Percentiles rank a stretch among this genome's conserved stretches.
These are phyloP conservation scores for Heliangelus exortis DNA, from an alignment of 2,797 vertebrate species.

Conservation along the genomic window DNA sequence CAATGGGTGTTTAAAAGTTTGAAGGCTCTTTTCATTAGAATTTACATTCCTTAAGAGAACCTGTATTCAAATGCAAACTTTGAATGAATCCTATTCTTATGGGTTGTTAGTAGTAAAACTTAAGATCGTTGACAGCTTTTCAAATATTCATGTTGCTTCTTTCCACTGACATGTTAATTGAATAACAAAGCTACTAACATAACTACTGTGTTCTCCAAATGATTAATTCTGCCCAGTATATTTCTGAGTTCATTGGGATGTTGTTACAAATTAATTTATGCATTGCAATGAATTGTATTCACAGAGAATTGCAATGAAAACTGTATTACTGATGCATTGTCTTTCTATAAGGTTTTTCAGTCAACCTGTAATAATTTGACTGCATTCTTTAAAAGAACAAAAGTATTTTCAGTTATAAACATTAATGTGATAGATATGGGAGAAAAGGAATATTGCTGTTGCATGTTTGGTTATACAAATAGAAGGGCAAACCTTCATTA, in stretches of 20 bases:
- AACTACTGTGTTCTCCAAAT: not conserved
- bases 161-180: constrained; percentile 6
- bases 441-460: not conserved
- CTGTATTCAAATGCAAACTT: not conserved
- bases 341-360: not conserved
- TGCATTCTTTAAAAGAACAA: not conserved
- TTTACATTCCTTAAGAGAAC: not conserved
- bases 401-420: constrained; percentile 5
- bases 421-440: not conserved
- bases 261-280: constrained; percentile 51
- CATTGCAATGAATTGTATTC: constrained; percentile 4
- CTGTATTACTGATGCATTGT: not conserved
- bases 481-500: constrained; percentile 14
- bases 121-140: not conserved
- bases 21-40: not conserved
- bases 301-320: not conserved
- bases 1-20: not conserved
- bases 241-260: constrained; percentile 32
- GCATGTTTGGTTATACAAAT: not conserved
- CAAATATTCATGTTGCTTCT: not conserved
- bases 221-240: constrained; percentile 41
- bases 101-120: not conserved
- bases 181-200: not conserved
- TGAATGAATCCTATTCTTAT: not conserved
- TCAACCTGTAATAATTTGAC: not conserved